Percentiles rank a stretch among this genome's conserved stretches.
phyloP scores from a whole-genome alignment of 1,140 invertebrate genomes.

The Caerostris darwini region DNA sequence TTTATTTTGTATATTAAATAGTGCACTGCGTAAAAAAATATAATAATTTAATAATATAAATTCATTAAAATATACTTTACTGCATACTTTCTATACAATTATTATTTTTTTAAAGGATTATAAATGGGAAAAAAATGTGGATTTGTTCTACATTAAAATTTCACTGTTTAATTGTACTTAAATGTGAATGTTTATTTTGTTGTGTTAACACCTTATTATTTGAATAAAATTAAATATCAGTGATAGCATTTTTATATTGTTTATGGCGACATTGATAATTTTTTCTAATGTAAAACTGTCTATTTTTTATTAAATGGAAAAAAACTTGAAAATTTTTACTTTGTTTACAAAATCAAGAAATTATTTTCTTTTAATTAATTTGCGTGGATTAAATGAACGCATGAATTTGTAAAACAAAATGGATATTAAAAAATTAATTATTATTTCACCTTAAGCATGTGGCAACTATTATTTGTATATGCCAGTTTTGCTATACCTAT shows the following conservation, averaged over 20 bases:
- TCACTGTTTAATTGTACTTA: constrained; percentile 1
- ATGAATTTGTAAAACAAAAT: too few relatives aligned
- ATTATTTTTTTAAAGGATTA: not conserved
- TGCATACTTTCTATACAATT: not conserved
- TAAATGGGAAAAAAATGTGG: not conserved
- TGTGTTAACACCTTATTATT: not conserved
- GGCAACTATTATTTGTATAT: constrained; percentile 39
- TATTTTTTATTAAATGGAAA: too few relatives aligned
- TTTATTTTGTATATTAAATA: not conserved
- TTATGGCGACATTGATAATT: not conserved
- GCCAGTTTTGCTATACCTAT: constrained; percentile 61
- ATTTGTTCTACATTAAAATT: not conserved
- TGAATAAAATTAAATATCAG: not conserved
- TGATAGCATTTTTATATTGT: not conserved
- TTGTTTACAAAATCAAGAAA: too few relatives aligned
- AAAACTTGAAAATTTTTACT: too few relatives aligned
- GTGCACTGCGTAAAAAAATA: not conserved
- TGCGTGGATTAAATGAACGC: too few relatives aligned
- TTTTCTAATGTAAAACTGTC: not conserved
- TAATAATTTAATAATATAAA: not conserved
- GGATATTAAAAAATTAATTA: too few relatives aligned
- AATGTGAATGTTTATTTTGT: not conserved
- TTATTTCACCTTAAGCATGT: not conserved
- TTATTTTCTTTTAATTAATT: too few relatives aligned
- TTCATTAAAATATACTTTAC: too few relatives aligned